phyloP scores from a whole-genome alignment of 2,797 vertebrate species.

The Poeciliopsis paucimaculata region DNA sequence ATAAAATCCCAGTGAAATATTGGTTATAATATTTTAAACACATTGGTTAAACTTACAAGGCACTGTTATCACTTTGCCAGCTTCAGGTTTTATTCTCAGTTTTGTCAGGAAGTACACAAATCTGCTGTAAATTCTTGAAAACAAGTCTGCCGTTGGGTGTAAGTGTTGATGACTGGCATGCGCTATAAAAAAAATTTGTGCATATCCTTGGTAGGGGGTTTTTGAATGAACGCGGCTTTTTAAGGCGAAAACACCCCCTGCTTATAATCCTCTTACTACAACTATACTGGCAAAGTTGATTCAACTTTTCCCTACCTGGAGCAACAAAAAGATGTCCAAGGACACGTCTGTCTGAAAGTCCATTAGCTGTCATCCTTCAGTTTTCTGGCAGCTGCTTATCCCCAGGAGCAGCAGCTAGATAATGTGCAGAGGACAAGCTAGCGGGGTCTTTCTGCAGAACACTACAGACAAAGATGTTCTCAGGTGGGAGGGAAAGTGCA shows the following conservation, averaged over 20 bases:
- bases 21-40: not conserved
- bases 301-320: constrained; percentile 3
- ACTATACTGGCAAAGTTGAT: constrained; percentile 1
- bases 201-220: not conserved
- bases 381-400: constrained; percentile 35
- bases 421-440: constrained; percentile 25
- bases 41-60: not conserved
- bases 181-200: not conserved
- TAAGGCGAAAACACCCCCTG: not conserved
- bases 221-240: not conserved
- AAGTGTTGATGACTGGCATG: not conserved
- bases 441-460: constrained; percentile 26
- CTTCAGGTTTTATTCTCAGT: not conserved
- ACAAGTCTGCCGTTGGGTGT: not conserved
- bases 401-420: constrained; percentile 6
- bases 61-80: not conserved
- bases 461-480: not conserved
- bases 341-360: constrained; percentile 32
- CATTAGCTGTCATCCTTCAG: constrained; percentile 27
- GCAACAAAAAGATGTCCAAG: constrained; percentile 26
- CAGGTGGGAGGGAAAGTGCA: not conserved
- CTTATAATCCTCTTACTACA: constrained; percentile 11
- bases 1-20: not conserved
- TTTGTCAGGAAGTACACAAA: not conserved
- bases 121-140: not conserved